Base-by-base conservation (phyloP, 2,888 invertebrate genomes). In the Xestia xanthographa region DNA sequence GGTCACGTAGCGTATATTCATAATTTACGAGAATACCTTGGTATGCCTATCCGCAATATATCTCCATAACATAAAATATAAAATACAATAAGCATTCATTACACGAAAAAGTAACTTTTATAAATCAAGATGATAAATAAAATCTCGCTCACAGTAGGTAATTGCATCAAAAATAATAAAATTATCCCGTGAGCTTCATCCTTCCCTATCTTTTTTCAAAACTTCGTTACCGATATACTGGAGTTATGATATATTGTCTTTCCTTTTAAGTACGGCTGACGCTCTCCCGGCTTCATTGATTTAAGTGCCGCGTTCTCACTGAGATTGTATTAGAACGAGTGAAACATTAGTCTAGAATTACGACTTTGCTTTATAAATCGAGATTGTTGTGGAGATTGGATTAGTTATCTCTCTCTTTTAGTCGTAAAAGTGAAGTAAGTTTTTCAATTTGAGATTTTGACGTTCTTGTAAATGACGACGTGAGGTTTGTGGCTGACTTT, bases 111-210 rank as follows among this genome's bases (percentile, higher is more conserved):
- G 63, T 66, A 74, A 79, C 76, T 80, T 83, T 83, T 80, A 70
- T 80, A 77, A 79, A 85, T 81, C 79, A 79, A 63, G 71, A 87
- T 75, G 81, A 81, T 85, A 86, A 87, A 90, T 85, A 84, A 86
- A 87, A 87, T 86, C 72, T 82, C 82, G 75, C 77, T 81, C 79
- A 66, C 71, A 72, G 76, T 88, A n/a, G n/a, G n/a, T n/a, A 88
- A 90, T 90, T 85, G 82, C 76, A 87, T 85, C 82, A 89, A 86
- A 86, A 70, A 76, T 71, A 89, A 86, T 84, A 79, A 78, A 83
- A 83, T 85, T 77, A 72, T 77, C 72, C n/a, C 63, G 74, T 45
- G 70, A 69, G 72, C 72, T 74, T 77, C 83, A 48, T 83, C 67
- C 81, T 67, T 66, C 69, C 72, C 65, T 67, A 70, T 80, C 60